Evolutionary conservation across 2,113 vertebrate genomes (phyloP).

Genomic region (Ibidorhyncha struthersii): DNA sequence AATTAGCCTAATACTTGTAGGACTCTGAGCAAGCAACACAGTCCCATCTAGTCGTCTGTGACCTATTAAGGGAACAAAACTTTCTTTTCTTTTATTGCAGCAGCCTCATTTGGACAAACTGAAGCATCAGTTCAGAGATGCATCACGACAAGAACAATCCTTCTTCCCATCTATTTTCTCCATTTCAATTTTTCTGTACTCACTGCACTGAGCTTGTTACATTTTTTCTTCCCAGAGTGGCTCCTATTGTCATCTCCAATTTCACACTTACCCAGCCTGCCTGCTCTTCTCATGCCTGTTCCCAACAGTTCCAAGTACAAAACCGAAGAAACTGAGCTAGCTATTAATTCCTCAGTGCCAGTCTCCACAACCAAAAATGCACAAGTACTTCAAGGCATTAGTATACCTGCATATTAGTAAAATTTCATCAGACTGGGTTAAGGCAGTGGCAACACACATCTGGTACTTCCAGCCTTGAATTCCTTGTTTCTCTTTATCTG

Average conservation of each 20-base stretch:
- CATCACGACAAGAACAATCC: neutral
- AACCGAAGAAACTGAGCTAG: neutral
- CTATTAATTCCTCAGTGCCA: neutral
- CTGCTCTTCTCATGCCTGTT: neutral
- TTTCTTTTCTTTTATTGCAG: neutral
- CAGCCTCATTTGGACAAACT: neutral
- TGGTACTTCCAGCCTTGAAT: neutral
- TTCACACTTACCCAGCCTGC: neutral
- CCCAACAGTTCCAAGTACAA: neutral
- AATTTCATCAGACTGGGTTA: neutral
- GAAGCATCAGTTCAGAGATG: neutral
- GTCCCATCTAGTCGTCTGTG: neutral
- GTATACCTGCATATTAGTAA: no score
- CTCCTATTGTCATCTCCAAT: neutral
- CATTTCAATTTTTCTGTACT: neutral
- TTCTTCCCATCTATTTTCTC: neutral
- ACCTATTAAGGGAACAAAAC: neutral
- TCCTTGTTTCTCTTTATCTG: neutral
- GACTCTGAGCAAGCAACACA: neutral
- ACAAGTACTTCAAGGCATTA: neutral
- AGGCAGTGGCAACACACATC: neutral
- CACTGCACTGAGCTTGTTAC: neutral
- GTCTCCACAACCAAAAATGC: neutral
- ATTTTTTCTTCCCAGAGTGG: neutral
- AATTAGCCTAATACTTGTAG: neutral